phyloP scores from a whole-genome alignment of 2,797 vertebrate genomes.

The Acipenser oxyrinchus region DNA sequence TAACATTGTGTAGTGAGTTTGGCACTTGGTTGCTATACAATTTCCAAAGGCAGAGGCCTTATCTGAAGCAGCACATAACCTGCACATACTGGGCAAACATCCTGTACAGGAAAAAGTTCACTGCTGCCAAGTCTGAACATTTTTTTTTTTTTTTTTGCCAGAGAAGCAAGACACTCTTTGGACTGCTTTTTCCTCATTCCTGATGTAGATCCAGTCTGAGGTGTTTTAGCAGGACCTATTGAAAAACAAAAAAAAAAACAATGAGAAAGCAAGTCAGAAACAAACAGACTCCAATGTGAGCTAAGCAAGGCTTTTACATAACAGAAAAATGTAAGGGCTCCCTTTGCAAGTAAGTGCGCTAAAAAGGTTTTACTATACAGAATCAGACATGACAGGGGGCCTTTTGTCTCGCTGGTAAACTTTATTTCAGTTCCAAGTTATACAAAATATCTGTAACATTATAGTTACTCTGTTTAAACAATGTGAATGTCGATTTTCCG shows the following conservation, averaged over 20 bases:
- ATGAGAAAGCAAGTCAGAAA: constrained; percentile 20
- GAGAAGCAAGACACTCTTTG: constrained; percentile 58
- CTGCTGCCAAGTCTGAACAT: constrained; percentile 52
- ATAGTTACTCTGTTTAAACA: too few species aligned
- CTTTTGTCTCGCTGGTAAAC: too few species aligned
- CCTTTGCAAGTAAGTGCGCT: not conserved
- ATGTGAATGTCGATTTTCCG: too few species aligned
- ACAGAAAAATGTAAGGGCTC: not conserved
- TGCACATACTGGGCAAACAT: constrained; percentile 57
- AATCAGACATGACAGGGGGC: too few species aligned
- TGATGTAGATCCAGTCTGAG: constrained; percentile 55
- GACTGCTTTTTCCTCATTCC: constrained; percentile 60
- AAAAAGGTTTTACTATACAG: too few species aligned
- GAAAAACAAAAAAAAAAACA: constrained; percentile 34
- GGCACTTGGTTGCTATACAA: constrained; percentile 84
- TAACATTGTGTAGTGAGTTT: constrained; percentile 79
- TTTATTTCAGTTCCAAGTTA: too few species aligned
- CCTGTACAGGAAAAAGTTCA: constrained; percentile 58
- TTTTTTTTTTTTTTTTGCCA: constrained; percentile 31
- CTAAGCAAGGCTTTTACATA: not conserved
- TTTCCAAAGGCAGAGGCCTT: constrained; percentile 62
- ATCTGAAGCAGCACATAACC: constrained; percentile 62
- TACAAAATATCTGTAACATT: too few species aligned
- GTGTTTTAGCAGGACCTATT: constrained; percentile 51
- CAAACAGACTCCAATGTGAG: not conserved